Evolutionary conservation across 2,113 vertebrate species (phyloP).

Genomic region (Sinocyclocheilus grahami): DNA sequence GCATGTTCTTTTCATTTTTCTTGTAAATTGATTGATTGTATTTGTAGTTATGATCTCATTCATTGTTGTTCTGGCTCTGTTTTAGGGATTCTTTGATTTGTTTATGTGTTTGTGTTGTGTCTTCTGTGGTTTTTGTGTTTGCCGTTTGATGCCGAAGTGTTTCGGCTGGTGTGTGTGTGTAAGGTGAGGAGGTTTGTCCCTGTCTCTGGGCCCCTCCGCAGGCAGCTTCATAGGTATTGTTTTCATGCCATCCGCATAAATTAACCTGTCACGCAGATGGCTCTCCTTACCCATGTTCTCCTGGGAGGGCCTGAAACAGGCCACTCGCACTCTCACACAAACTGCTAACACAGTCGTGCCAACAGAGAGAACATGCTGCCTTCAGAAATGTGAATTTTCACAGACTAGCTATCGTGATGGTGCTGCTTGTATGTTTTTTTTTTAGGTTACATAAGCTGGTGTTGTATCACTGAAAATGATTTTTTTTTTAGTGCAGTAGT

Average conservation of each 20-base stretch:
- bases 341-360: conserved; percentile 58
- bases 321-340: conserved; percentile 65
- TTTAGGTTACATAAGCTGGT: conserved; percentile 12
- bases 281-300: conserved; percentile 73
- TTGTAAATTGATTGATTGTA: conserved; percentile 11
- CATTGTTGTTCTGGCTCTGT: background rate
- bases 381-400: conserved; percentile 2
- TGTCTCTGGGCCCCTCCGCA: conserved; percentile 51
- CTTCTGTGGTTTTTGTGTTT: background rate
- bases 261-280: conserved; percentile 75
- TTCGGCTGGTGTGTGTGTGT: conserved; percentile 44
- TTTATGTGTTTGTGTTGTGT: conserved; percentile 18
- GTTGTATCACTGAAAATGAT: background rate
- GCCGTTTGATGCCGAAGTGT: conserved; percentile 4
- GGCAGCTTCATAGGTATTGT: conserved; percentile 67
- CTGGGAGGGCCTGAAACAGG: conserved; percentile 49
- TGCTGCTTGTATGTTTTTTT: conserved; percentile 22
- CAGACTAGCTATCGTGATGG: background rate
- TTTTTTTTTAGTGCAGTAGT: background rate
- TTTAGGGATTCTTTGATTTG: conserved; percentile 18
- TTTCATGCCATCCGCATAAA: conserved; percentile 77
- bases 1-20: background rate
- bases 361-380: conserved; percentile 25
- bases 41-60: background rate
- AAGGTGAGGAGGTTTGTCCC: conserved; percentile 57